Conservation (phyloP, 2,888 invertebrate genomes). For the Luperina testacea region DNA sequence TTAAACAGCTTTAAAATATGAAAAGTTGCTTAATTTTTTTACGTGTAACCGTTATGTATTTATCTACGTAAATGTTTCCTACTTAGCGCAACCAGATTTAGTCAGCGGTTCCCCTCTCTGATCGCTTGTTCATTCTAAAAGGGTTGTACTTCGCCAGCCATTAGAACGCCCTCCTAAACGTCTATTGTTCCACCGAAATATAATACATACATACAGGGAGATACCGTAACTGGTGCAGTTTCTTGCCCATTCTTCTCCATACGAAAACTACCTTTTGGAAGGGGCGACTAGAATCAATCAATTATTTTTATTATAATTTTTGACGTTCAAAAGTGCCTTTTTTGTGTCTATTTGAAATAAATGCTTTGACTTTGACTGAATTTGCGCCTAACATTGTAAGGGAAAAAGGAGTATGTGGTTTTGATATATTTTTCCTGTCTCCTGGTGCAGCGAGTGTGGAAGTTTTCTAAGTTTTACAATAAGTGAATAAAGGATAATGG, state of each 20-base stretch:
- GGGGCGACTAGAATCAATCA: too few relatives aligned
- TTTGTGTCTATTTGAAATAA: too few relatives aligned
- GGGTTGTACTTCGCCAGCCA: conserved; percentile 45
- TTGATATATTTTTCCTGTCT: background rate
- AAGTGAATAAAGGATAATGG: background rate
- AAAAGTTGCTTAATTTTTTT: background rate
- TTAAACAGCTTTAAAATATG: too few relatives aligned
- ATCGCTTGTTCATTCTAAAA: conserved; percentile 41
- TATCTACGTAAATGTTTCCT: background rate
- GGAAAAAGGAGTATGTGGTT: background rate
- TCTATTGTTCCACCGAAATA: conserved; percentile 39
- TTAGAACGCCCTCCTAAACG: conserved; percentile 34
- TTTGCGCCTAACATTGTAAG: background rate
- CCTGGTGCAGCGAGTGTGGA: too few relatives aligned
- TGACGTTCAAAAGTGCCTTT: too few relatives aligned
- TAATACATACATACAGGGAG: background rate
- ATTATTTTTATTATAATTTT: too few relatives aligned
- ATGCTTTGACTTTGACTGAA: background rate
- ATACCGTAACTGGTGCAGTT: background rate
- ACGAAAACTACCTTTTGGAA: too few relatives aligned
- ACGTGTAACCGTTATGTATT: too few relatives aligned
- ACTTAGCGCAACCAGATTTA: conserved; percentile 22
- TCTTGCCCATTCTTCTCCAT: too few relatives aligned
- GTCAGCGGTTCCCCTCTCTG: conserved; percentile 14
- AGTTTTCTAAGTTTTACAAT: background rate